Evolutionary conservation across 2,888 invertebrate genomes (phyloP).

Genomic region (Pocota personata): DNA sequence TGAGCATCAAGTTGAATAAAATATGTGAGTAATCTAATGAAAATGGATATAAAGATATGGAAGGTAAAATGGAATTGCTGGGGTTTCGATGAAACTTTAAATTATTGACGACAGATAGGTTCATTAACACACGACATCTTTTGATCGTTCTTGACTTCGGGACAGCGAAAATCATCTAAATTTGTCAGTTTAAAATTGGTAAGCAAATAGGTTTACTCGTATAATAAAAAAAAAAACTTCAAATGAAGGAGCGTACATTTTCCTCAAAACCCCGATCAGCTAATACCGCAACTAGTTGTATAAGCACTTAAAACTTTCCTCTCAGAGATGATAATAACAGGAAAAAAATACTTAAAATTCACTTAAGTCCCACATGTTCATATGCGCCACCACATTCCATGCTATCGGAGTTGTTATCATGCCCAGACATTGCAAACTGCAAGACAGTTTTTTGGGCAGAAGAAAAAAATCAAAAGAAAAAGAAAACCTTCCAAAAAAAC

Average conservation of each 20-base stretch:
- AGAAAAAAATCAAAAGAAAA: not conserved
- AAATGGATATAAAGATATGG: constrained; percentile 10
- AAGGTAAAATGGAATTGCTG: not conserved
- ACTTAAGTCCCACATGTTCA: constrained; percentile 24
- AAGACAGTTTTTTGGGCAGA: constrained; percentile 27
- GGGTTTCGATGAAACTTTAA: not conserved
- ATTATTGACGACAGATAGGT: too few species aligned
- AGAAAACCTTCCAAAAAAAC: constrained; percentile 9
- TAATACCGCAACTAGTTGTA: too few species aligned
- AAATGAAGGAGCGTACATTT: too few species aligned
- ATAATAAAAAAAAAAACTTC: too few species aligned
- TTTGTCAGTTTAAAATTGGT: too few species aligned
- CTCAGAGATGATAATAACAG: not conserved
- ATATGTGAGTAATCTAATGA: constrained; percentile 34
- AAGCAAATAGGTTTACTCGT: too few species aligned
- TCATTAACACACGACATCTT: too few species aligned
- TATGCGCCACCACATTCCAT: constrained; percentile 61
- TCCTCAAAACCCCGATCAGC: too few species aligned
- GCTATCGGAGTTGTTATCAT: constrained; percentile 64
- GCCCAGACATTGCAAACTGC: constrained; percentile 41
- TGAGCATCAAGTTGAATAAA: constrained; percentile 26
- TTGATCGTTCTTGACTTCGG: too few species aligned
- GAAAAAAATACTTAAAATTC: not conserved
- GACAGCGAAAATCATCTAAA: too few species aligned
- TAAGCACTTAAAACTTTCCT: not conserved